Percentiles rank a stretch among this genome's conserved stretches.
Evolutionary conservation across 2,888 invertebrate genomes (phyloP).

Genomic region (Rhagophthalmus giganteus): DNA sequence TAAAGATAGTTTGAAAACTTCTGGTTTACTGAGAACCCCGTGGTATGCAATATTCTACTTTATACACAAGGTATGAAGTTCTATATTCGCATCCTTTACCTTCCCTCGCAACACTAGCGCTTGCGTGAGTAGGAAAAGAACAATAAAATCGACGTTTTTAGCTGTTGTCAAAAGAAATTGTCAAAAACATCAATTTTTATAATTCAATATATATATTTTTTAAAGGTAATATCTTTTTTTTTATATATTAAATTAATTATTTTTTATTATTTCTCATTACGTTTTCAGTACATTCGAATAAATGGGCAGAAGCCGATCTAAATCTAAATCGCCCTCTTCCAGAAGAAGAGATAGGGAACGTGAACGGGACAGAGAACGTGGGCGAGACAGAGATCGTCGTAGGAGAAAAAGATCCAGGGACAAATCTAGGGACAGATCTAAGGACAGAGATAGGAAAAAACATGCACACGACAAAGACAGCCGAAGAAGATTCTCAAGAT

Average conservation of each 20-base stretch:
- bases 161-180: constrained; percentile 35
- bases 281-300: constrained; percentile 15
- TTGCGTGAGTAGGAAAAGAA: constrained; percentile 47
- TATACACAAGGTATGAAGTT: neutral
- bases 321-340: constrained; percentile 56
- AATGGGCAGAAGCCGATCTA: constrained; percentile 60
- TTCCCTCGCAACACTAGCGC: constrained; percentile 46
- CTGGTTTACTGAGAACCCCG: neutral
- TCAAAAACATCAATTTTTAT: constrained; percentile 33
- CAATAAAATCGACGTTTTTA: constrained; percentile 54
- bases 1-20: neutral
- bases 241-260: constrained; percentile 20
- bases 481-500: constrained; percentile 52
- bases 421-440: constrained; percentile 51
- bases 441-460: constrained; percentile 54
- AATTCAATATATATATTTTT: constrained; percentile 17
- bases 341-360: constrained; percentile 58
- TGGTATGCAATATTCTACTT: neutral
- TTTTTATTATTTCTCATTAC: constrained; percentile 14
- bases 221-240: constrained; percentile 29
- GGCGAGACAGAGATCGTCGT: constrained; percentile 54
- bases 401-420: constrained; percentile 53
- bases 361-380: constrained; percentile 55
- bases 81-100: constrained; percentile 24
- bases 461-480: constrained; percentile 55